Percentiles rank a stretch among this genome's conserved stretches.
Conservation (phyloP, 2,113 vertebrate species). For the Balaeniceps rex region DNA sequence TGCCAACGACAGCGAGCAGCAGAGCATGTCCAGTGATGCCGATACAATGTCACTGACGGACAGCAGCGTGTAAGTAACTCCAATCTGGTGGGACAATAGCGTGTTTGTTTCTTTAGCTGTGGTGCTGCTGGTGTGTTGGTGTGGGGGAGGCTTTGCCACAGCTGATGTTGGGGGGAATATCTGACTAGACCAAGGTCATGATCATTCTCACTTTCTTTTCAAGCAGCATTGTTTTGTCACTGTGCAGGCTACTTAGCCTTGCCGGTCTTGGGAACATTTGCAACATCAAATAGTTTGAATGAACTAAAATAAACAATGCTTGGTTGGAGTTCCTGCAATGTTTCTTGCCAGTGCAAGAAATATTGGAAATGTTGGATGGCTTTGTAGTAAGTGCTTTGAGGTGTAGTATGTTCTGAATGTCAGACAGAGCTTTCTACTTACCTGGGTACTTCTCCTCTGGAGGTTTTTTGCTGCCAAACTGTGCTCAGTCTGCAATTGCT, state of each 20-base stretch:
- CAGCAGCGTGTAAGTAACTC: constrained; percentile 87
- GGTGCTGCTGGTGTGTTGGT: background rate
- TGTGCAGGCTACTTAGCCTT: background rate
- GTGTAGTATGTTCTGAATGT: background rate
- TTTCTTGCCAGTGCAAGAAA: background rate
- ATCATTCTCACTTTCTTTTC: background rate
- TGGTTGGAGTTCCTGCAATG: rapidly evolving
- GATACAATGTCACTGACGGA: constrained; percentile 96
- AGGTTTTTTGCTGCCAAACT: background rate
- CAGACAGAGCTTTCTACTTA: background rate
- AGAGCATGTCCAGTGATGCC: constrained; percentile 98
- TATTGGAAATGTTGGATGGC: background rate
- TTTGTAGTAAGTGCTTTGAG: background rate
- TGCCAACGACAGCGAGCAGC: constrained; percentile 98
- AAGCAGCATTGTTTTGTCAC: background rate
- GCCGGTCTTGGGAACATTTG: background rate
- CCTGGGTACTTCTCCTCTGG: background rate
- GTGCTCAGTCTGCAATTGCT: background rate
- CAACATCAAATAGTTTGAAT: background rate
- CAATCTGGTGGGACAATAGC: background rate
- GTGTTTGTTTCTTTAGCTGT: rapidly evolving
- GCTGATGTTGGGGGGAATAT: background rate
- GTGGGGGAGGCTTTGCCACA: background rate
- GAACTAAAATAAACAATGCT: background rate
- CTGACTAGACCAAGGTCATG: background rate